These are phyloP conservation scores for Pterocles orientalis DNA, from an alignment of 2,113 vertebrate genomes.

Conservation along the genomic window DNA sequence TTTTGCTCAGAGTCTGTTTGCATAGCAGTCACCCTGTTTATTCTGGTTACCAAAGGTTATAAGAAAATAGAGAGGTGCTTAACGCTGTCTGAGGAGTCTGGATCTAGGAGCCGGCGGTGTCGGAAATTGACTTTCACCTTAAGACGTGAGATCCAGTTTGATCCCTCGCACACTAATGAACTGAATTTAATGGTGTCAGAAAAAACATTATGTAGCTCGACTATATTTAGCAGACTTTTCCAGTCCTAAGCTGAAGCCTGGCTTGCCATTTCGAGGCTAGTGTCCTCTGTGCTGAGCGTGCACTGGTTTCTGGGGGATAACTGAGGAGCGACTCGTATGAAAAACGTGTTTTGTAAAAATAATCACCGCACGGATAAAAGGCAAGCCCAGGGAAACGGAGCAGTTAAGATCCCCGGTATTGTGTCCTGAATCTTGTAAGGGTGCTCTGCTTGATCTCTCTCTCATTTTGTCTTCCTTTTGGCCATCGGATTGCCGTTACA, in stretches of 20 bases:
- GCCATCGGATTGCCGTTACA: conserved; percentile 35
- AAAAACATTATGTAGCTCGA: neutral
- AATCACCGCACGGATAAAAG: neutral
- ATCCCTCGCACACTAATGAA: conserved; percentile 35
- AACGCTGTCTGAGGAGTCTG: neutral
- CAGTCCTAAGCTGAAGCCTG: neutral
- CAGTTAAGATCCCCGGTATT: neutral
- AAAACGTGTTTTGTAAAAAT: neutral
- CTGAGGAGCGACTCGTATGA: neutral
- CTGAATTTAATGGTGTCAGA: conserved; percentile 22
- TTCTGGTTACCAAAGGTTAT: neutral
- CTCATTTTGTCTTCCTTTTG: conserved; percentile 39
- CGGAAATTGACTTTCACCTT: neutral
- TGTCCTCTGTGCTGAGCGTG: neutral
- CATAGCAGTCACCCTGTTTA: neutral
- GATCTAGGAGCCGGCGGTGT: neutral
- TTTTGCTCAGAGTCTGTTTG: neutral
- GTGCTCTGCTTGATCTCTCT: neutral
- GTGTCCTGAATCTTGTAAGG: neutral
- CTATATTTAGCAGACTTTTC: neutral
- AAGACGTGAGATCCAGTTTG: neutral
- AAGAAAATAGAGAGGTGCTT: neutral
- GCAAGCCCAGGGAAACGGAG: conserved; percentile 18
- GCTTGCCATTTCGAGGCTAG: neutral
- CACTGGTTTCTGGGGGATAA: neutral